These are phyloP conservation scores for Ectropis crepuscularia DNA, from an alignment of 2,888 invertebrate species.

Conservation along the genomic window DNA sequence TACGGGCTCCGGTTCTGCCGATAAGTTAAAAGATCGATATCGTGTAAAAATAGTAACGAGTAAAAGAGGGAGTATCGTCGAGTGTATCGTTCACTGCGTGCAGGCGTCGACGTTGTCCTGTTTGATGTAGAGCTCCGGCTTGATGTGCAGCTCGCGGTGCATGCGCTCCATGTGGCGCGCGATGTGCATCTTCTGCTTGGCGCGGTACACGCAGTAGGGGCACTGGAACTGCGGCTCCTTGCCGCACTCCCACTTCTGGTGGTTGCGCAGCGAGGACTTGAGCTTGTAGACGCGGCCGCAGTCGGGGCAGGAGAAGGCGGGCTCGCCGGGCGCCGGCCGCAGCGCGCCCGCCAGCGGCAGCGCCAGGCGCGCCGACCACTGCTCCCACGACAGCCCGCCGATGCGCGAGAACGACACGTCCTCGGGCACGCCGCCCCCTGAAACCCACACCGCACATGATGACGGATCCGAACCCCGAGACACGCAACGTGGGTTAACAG, in stretches of 20 bases:
- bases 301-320: slow-evolving; percentile 90
- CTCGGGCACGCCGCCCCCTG: slow-evolving; percentile 66
- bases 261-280: slow-evolving; percentile 92
- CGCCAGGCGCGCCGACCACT: slow-evolving; percentile 90
- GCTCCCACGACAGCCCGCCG: slow-evolving; percentile 89
- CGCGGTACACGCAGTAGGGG: slow-evolving; percentile 92
- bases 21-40: slow-evolving; percentile 50
- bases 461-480: slow-evolving; percentile 40
- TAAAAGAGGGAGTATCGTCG: slow-evolving; percentile 18
- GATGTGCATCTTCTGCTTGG: slow-evolving; percentile 94
- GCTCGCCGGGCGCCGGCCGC: slow-evolving; percentile 71
- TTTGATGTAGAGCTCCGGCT: slow-evolving; percentile 79
- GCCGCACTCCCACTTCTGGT: slow-evolving; percentile 94
- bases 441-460: slow-evolving; percentile 54
- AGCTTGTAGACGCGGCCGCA: slow-evolving; percentile 94
- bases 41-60: slow-evolving; percentile 48
- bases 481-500: slow-evolving; percentile 70
- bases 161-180: slow-evolving; percentile 92
- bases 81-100: slow-evolving; percentile 59
- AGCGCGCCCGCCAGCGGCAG: slow-evolving; percentile 86
- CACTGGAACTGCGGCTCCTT: slow-evolving; percentile 94
- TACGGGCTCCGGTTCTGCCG: slow-evolving; percentile 25
- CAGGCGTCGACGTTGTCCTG: slow-evolving; percentile 82
- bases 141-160: slow-evolving; percentile 88
- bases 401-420: slow-evolving; percentile 90